Conservation (phyloP, 1,140 invertebrate species). For the Hycleus phaleratus region DNA sequence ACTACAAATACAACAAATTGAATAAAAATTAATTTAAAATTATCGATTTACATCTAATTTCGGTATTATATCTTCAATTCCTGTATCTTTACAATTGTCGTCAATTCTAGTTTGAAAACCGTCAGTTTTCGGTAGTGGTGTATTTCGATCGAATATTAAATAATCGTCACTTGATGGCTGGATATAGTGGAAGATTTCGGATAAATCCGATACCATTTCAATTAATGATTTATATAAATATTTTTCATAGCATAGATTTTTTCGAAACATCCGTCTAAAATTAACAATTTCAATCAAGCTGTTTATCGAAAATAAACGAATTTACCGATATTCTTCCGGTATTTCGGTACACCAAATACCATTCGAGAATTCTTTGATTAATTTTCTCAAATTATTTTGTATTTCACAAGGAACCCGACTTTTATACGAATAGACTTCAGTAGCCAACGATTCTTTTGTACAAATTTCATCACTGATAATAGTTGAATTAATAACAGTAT, state of each 20-base stretch:
- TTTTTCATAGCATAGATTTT: conserved; percentile 1
- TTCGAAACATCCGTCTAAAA: conserved; percentile 11
- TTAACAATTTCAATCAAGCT: not conserved
- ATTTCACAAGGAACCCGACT: conserved; percentile 1
- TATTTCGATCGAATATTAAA: conserved; percentile 1
- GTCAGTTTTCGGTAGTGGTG: not conserved
- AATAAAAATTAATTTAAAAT: not conserved
- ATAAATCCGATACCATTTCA: conserved; percentile 9
- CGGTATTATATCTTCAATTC: not conserved
- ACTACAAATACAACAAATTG: not conserved
- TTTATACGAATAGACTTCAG: not conserved
- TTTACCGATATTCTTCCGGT: conserved; percentile 9
- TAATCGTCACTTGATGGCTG: conserved; percentile 4
- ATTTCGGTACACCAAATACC: conserved; percentile 17
- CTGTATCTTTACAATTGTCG: not conserved
- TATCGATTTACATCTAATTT: not conserved
- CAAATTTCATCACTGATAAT: not conserved
- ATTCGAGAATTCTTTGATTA: conserved; percentile 7
- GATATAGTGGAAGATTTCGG: conserved; percentile 10
- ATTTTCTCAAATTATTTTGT: conserved; percentile 13
- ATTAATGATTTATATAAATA: conserved; percentile 16
- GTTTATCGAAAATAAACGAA: not conserved
- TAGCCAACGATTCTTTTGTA: not conserved
- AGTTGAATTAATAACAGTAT: no score
- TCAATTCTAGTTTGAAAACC: not conserved